Evolutionary conservation across 2,113 vertebrate genomes (phyloP).

Genomic region (Emydura subglobosa): DNA sequence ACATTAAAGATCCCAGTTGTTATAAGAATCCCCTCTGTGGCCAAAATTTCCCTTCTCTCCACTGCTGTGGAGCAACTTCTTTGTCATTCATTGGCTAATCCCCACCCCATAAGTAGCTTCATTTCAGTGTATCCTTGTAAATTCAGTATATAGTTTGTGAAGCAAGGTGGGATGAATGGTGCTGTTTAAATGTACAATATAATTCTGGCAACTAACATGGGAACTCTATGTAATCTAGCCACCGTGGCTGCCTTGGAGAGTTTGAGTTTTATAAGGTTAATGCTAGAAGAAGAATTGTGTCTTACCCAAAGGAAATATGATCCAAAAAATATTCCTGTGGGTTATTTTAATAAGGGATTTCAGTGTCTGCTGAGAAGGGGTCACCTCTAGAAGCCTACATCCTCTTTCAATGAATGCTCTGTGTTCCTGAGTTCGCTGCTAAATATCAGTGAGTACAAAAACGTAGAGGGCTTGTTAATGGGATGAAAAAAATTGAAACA

Average conservation of each 20-base stretch:
- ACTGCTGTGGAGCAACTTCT: too few relatives aligned
- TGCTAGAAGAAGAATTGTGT: background rate
- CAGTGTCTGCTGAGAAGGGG: background rate
- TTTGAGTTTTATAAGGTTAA: background rate
- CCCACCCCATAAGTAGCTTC: too few relatives aligned
- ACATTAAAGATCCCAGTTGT: background rate
- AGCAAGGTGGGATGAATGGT: background rate
- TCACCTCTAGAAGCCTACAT: background rate
- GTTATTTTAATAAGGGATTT: background rate
- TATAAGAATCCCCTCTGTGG: background rate
- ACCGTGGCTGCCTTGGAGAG: background rate
- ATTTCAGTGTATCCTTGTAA: too few relatives aligned
- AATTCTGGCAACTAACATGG: background rate
- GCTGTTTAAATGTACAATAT: background rate
- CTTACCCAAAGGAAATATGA: background rate
- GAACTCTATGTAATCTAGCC: background rate
- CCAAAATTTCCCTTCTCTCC: background rate
- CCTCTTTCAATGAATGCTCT: background rate
- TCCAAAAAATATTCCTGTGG: background rate
- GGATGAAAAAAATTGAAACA: background rate
- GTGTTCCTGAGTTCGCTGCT: background rate
- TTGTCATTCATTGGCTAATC: too few relatives aligned
- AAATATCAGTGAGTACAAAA: background rate
- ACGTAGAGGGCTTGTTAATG: background rate
- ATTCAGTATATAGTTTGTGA: background rate